Conservation (phyloP, 1,140 invertebrate genomes). For the Ctenoplectra terminalis region DNA sequence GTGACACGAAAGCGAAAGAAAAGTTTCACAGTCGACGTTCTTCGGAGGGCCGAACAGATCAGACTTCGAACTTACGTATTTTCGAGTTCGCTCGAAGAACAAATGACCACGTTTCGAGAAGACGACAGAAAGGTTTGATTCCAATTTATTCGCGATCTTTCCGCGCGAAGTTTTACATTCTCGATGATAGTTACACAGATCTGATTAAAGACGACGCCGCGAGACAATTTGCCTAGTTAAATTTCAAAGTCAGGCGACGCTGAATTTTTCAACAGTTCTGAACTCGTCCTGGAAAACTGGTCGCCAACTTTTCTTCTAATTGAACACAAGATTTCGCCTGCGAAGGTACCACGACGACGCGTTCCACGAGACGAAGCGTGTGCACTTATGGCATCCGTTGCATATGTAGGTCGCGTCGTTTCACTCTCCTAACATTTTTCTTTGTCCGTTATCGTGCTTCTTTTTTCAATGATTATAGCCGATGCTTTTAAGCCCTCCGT, state of each 20-base stretch:
- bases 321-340: background rate
- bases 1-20: background rate
- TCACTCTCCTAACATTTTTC: background rate
- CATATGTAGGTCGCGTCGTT: constrained; percentile 23
- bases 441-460: background rate
- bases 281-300: background rate
- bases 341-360: background rate
- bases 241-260: background rate
- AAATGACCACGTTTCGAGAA: background rate
- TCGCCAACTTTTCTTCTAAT: background rate
- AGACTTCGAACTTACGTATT: background rate
- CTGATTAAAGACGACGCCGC: background rate
- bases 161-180: background rate
- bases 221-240: background rate
- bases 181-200: background rate
- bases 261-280: background rate
- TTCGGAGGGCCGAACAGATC: background rate
- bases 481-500: background rate
- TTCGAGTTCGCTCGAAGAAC: background rate
- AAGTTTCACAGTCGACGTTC: background rate
- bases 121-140: too few species aligned
- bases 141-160: background rate
- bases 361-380: too few species aligned
- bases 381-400: background rate
- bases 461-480: background rate